Base-by-base conservation (phyloP, 2,888 invertebrate genomes). In the Iselma pallidipennis region DNA sequence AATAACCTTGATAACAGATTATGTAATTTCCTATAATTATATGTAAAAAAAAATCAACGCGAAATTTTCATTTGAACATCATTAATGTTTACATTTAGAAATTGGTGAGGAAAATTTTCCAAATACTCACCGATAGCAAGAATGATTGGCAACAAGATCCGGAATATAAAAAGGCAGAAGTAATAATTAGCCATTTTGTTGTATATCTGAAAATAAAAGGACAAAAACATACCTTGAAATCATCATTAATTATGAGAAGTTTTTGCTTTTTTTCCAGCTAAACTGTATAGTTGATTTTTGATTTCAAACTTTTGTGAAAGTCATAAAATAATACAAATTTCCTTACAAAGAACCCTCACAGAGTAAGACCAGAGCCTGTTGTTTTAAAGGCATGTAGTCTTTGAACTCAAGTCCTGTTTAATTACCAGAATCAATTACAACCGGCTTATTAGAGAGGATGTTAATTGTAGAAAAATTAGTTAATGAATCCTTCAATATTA, bases 71-170 rank as follows among this genome's bases (percentile, higher is more conserved):
- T 12, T 28, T 26, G 16, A 19, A 23, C 5, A 51, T 28, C 2
- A 4, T 4, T n/a, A n/a, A n/a, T n/a, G n/a, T n/a, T n/a, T n/a
- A n/a, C n/a, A n/a, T n/a, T n/a, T n/a, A n/a, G n/a, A n/a, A n/a
- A n/a, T n/a, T n/a, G n/a, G n/a, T n/a, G n/a, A n/a, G 2, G 0
- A 45, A 53, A 55, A 31, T 19, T 0, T 54, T n/a, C n/a, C 25
- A 67, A 52, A 21, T 69, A 83, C 86, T 86, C 77, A 86, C 86
- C 83, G 76, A 82, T 81, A 68, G 82, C 76, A 50, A 86, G 81
- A 63, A 84, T 77, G 60, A 81, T 73, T 58, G 86, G 86, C 68
- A 85, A 80, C 57, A 84, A 76, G 66, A 86, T 77, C 77, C 85
- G 80, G 73, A 85, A 76, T 45, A 85, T 78, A 69, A 81, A 76